Evolutionary conservation across 2,113 vertebrate species (phyloP).

Genomic region (Laticauda laticaudata): DNA sequence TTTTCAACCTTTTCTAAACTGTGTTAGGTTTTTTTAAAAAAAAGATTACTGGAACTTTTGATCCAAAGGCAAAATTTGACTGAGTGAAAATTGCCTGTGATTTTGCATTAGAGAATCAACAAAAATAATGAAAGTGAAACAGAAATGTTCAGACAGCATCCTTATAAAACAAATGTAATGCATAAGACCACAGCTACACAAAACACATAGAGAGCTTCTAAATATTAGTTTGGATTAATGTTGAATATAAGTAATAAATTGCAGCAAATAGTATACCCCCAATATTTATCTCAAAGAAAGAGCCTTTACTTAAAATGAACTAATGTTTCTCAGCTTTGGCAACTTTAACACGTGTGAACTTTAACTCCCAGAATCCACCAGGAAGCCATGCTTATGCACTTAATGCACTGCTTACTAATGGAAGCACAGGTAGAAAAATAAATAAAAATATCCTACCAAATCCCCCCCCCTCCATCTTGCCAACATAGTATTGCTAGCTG

Average conservation of each 20-base stretch:
- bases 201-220: not conserved
- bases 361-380: not conserved
- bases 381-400: too few relatives aligned
- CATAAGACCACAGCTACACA: not conserved
- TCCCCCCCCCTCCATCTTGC: not conserved
- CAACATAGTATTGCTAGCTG: not conserved
- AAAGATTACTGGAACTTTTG: not conserved
- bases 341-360: not conserved
- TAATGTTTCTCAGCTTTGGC: not conserved
- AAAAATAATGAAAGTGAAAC: not conserved
- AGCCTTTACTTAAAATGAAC: not conserved
- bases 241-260: not conserved
- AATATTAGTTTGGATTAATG: not conserved
- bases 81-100: not conserved
- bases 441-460: not conserved
- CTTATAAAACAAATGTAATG: not conserved
- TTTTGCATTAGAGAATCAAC: not conserved
- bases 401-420: not conserved
- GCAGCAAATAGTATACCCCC: not conserved
- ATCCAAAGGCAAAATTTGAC: not conserved
- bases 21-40: not conserved
- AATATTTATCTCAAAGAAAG: not conserved
- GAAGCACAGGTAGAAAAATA: not conserved
- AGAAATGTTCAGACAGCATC: not conserved
- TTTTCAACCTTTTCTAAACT: not conserved